Base-by-base conservation (phyloP, 2,888 invertebrate species). In the Drosophila neonasuta region DNA sequence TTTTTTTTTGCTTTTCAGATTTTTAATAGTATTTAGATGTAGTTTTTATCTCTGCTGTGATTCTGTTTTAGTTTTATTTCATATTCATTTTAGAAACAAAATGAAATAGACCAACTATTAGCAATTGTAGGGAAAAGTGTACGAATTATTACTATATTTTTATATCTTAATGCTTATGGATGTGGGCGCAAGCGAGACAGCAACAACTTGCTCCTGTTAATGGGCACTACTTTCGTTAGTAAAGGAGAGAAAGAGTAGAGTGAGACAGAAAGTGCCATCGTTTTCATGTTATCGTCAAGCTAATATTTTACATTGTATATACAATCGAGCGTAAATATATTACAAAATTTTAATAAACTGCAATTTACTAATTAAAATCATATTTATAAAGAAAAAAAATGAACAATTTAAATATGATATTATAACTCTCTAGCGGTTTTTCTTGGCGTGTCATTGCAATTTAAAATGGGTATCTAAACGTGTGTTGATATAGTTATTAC, bases 31-130 rank as follows among this genome's bases (percentile, higher is more conserved):
- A 7, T 41, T 44, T 45, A 8, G 20, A 42, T 30, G 0, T 41
- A 29, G 42, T 51, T 61, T 55, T 29, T 51, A 55, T 29, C 32
- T 34, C 59, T 34, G n/a, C n/a, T 36, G 36, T 11, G 34, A 34
- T 34, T 34, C 10, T 10, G 32, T 34, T 34, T n/a, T 50, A 45
- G 58, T 55, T 36, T 66, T 68, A 34, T 56, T 63, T 76, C 77
- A 76, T 61, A 61, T 56, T 78, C 77, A 85, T 82, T 80, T 80
- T 82, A 71, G 64, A 82, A 80, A 80, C 74, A 82, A 79, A 85
- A 67, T 80, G 83, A 85, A 80, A 79, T 77, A 79, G 74, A 66
- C 42, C 60, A 71, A 74, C 58, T 79, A 79, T 64, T 68, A 54
- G 74, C 66, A 57, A 62, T 57, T 61, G 20, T 67, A 67, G 67